Evolutionary conservation across 2,797 vertebrate genomes (phyloP), one percentile per base, ranked within the genome.

Genomic region (Acanthopagrus latus): DNA sequence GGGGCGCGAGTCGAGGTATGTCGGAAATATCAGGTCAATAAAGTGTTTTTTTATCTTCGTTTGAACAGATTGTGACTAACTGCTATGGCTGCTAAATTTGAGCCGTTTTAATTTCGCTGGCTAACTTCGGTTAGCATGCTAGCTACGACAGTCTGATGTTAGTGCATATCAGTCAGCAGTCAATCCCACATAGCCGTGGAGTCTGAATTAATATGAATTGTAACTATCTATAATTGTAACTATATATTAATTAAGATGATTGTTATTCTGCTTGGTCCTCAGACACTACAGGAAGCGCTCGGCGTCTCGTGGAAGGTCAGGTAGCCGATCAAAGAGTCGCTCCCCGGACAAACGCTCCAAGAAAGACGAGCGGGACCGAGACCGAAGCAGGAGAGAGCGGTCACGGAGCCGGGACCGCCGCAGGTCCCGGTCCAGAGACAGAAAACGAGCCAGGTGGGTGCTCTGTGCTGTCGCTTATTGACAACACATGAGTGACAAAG

Each of bases 261-360:
- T 21, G 1, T 21, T 48, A 0, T 20, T 11, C 12, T 46, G 17
- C 64, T 64, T 33, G 17, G 3, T 79, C 20, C 7, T 0, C 89
- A 99, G 98, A 88, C 98, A 99, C 81, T 99, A 99, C 62, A 96
- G 98, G 71, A 99, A 99, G 76, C 96, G 97, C 2, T 98, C 98
- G 0, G 90, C 97, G 0, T 99, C 98, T 0, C 95, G 97, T 8
- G 97, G 97, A 0, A 95, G 98, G 7, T 99, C 98, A 0, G 96
- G 96, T 0, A 98, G 95, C 88, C 95, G 97, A 0, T 99, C 98
- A 0, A 95, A 97, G 82, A 99, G 98, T 67, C 97, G 97, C 0
- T 99, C 98, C 29, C 98, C 98, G 0, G 98, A 99, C 86, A 99
- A 99, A 86, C 96, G 98, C 80, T 95, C 95, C 11, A 99, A 99